Conservation (phyloP, 2,888 invertebrate species). For the Ctenicera cuprea region DNA sequence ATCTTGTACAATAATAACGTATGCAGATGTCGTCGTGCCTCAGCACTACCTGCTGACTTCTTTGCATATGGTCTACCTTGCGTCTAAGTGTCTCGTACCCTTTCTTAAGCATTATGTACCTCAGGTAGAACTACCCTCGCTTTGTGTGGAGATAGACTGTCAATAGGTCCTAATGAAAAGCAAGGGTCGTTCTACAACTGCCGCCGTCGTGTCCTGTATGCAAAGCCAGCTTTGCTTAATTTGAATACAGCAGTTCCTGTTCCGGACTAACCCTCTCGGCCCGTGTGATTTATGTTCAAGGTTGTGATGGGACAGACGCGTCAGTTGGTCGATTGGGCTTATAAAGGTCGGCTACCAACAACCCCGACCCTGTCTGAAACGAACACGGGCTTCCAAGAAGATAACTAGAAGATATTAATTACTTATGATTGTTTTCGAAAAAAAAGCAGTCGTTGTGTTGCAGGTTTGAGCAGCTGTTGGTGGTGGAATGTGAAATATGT, state of each 20-base stretch:
- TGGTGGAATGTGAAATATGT: neutral
- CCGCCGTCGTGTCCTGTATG: conserved; percentile 54
- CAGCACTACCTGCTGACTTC: conserved; percentile 69
- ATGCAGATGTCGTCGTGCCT: conserved; percentile 68
- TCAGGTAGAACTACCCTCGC: conserved; percentile 59
- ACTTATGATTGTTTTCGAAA: neutral
- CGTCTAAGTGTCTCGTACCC: conserved; percentile 59
- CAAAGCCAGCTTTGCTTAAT: conserved; percentile 59
- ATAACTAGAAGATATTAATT: conserved; percentile 28
- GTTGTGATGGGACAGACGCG: conserved; percentile 58
- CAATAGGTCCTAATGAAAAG: conserved; percentile 62
- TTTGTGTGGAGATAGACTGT: conserved; percentile 60
- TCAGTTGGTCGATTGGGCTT: conserved; percentile 56
- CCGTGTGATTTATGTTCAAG: conserved; percentile 63
- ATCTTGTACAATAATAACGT: conserved; percentile 45
- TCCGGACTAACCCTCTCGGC: conserved; percentile 62
- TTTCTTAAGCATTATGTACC: conserved; percentile 58
- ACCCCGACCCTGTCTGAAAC: neutral
- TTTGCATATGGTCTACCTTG: conserved; percentile 67
- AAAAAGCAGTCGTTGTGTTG: neutral
- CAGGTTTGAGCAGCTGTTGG: neutral
- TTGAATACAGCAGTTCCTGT: conserved; percentile 62
- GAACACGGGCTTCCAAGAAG: conserved; percentile 16
- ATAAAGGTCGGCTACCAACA: conserved; percentile 20
- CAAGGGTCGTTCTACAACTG: conserved; percentile 60